phyloP scores from a whole-genome alignment of 2,113 vertebrate species.

The Andinoacara biseriatus region DNA sequence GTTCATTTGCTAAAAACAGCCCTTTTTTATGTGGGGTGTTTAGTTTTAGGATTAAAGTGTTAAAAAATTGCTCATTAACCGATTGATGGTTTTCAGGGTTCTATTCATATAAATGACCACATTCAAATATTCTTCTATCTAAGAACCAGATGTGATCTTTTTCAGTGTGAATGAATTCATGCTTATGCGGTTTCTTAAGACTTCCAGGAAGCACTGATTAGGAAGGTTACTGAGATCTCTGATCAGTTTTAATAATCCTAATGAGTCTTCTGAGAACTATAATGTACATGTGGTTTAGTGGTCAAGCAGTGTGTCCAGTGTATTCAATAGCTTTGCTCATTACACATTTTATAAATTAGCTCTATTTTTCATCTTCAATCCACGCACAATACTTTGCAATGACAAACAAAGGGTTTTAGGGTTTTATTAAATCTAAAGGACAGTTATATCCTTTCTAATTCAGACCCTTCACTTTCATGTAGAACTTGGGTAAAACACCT shows the following conservation, averaged over 20 bases:
- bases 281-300: not conserved
- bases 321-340: not conserved
- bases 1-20: constrained; percentile 17
- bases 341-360: not conserved
- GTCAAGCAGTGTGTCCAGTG: not conserved
- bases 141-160: constrained; percentile 3
- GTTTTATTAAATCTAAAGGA: not conserved
- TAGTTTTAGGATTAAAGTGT: constrained; percentile 17
- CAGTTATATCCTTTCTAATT: not conserved
- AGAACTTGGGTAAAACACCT: not conserved
- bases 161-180: constrained; percentile 6
- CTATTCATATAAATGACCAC: constrained; percentile 7
- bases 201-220: not conserved
- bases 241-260: not conserved
- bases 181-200: not conserved
- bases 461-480: not conserved
- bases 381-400: not conserved
- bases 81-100: not conserved
- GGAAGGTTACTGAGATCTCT: not conserved
- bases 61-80: constrained; percentile 34
- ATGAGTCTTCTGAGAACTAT: not conserved
- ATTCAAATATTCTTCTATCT: constrained; percentile 14
- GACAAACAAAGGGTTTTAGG: not conserved
- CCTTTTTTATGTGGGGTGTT: constrained; percentile 10
- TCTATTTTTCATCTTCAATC: not conserved